Evolutionary conservation across 2,113 vertebrate genomes (phyloP).

Genomic region (Pao palembangensis): DNA sequence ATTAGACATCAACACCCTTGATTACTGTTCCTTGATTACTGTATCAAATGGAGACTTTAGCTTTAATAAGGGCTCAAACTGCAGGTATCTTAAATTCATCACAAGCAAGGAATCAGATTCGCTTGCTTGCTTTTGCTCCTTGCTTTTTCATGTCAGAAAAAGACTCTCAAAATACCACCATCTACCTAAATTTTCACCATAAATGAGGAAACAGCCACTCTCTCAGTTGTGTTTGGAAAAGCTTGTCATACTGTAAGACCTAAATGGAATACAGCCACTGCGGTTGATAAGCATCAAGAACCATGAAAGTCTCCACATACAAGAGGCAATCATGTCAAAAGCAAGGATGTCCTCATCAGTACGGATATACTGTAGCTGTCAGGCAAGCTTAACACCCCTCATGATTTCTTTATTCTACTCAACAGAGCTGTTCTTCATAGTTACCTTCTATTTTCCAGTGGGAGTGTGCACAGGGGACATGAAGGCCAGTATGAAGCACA

Average conservation of each 20-base stretch:
- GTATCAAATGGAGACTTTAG: slow-evolving; percentile 33
- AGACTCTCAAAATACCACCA: too few relatives aligned
- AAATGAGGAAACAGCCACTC: neutral
- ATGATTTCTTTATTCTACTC: neutral
- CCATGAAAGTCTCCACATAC: neutral
- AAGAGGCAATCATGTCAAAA: slow-evolving; percentile 1
- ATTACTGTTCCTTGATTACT: slow-evolving; percentile 13
- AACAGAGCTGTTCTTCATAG: slow-evolving; percentile 7
- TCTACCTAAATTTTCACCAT: too few relatives aligned
- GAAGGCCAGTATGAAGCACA: neutral
- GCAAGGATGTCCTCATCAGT: slow-evolving; percentile 1
- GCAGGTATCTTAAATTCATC: slow-evolving; percentile 5
- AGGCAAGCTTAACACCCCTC: slow-evolving; percentile 13
- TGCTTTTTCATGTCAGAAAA: neutral
- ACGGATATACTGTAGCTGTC: neutral
- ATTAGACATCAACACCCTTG: slow-evolving; percentile 26
- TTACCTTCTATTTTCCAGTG: neutral
- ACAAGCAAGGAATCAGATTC: too few relatives aligned
- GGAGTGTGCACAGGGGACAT: neutral
- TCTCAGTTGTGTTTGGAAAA: neutral
- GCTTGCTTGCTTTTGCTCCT: too few relatives aligned
- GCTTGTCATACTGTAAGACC: neutral
- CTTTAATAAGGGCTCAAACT: slow-evolving; percentile 17
- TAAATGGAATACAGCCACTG: neutral
- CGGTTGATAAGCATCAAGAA: neutral